Evolutionary conservation across 2,888 invertebrate species (phyloP), one percentile per base, ranked within the genome.

Genomic region (Cremastinae sp.): DNA sequence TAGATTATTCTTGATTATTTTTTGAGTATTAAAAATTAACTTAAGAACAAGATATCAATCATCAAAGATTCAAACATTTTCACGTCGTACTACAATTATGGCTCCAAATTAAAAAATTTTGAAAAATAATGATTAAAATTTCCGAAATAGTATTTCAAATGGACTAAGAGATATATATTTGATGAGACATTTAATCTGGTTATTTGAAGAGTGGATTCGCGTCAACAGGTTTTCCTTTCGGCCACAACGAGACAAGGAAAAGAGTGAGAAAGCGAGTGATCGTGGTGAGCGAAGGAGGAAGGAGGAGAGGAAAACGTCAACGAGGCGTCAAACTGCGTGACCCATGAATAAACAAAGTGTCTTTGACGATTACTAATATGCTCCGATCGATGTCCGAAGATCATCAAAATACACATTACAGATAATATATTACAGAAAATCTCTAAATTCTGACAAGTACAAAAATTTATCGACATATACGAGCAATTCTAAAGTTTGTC

Each of bases 321-420:
- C 58, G 75, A 70, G 64, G 75, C 65, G 43, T 22, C 65, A 20
- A 18, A 37, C 20, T 66, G 75, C 53, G 28, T 3, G 41, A 59
- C 10, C 75, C 75, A 66, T 70, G 70, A 70, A 71, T 66, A 75
- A 75, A 75, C 75, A 70, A 16, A 10, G 65, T 20, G 35, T 14
- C 47, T 56, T 20, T 39, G 47, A 47, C 65, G 58, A 65, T 74
- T 58, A 37, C 12, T 8, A 7, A 43, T 55, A 53, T 45, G 49
- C 59, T n/a, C 9, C 37, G 69, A 70, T 59, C 65, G 47, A 65
- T 22, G 70, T 47, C 47, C 53, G 35, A 66, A 66, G 35, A 66
- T 66, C 20, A 14, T 28, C n/a, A 64, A 45, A 47, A 47, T 47
- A 22, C 3, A 58, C 4, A 3, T 2, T 18, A 9, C 8, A 10